Conservation (phyloP, 64 coral and sea anemone species). For the Montipora efflorescens region DNA sequence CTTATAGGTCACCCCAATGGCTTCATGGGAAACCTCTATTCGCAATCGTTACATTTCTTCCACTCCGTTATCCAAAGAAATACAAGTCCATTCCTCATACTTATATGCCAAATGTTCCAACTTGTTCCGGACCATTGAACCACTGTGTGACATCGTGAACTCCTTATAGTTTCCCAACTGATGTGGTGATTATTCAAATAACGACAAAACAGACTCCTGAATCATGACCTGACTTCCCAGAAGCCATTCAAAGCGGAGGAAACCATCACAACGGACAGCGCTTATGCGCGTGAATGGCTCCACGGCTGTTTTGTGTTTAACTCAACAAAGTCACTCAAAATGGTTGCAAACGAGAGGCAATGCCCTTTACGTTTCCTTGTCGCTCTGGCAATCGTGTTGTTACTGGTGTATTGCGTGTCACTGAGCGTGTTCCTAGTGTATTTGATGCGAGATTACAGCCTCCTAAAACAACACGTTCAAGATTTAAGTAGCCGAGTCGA, state of each 20-base stretch:
- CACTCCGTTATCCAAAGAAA: no score
- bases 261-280: not conserved
- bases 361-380: conserved; percentile 5
- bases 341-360: conserved; percentile 6
- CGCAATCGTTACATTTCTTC: no score
- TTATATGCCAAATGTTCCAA: no score
- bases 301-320: not conserved
- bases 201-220: not conserved
- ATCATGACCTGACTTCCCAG: not conserved
- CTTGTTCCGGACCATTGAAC: no score
- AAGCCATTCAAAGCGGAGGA: not conserved
- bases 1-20: no score
- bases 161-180: not conserved
- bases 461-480: conserved; percentile 17
- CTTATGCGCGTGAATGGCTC: not conserved
- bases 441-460: conserved; percentile 38
- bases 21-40: no score
- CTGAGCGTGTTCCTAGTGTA: conserved; percentile 37
- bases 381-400: conserved; percentile 11
- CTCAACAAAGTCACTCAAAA: not conserved
- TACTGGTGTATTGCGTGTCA: conserved; percentile 50
- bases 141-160: no score
- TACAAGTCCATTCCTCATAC: no score
- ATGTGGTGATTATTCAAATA: not conserved
- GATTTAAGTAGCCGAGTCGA: conserved; percentile 6